Percentiles rank a stretch among this genome's conserved stretches.
phyloP scores from a whole-genome alignment of 2,113 vertebrate genomes.

The Cyprinodon brontotheroides region DNA sequence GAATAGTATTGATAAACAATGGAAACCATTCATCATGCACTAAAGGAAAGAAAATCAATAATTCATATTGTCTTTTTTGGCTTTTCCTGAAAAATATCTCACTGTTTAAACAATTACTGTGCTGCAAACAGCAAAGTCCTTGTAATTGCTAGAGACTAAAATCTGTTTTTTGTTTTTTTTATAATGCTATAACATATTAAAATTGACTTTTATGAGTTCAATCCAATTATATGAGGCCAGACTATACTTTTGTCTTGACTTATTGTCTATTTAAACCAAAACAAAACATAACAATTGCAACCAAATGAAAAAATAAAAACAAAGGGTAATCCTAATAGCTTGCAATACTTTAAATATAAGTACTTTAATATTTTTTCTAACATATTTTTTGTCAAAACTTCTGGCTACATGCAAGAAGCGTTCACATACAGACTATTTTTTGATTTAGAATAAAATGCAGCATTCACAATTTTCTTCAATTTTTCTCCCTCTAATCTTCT shows the following conservation, averaged over 20 bases:
- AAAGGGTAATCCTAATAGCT: too few relatives aligned
- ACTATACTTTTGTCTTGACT: not conserved
- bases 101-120: not conserved
- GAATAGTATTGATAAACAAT: constrained; percentile 46
- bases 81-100: not conserved
- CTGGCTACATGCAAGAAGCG: too few relatives aligned
- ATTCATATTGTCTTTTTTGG: not conserved
- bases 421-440: too few relatives aligned
- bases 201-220: not conserved
- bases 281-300: too few relatives aligned
- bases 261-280: not conserved
- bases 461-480: too few relatives aligned
- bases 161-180: not conserved
- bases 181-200: not conserved
- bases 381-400: too few relatives aligned
- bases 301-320: too few relatives aligned
- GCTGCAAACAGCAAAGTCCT: not conserved
- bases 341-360: too few relatives aligned
- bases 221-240: not conserved
- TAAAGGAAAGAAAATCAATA: constrained; percentile 20
- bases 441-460: too few relatives aligned
- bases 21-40: constrained; percentile 28
- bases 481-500: too few relatives aligned
- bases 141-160: not conserved
- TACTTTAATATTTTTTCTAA: too few relatives aligned